Conservation (phyloP, 2,888 invertebrate species). For the Mythimna vitellina region DNA sequence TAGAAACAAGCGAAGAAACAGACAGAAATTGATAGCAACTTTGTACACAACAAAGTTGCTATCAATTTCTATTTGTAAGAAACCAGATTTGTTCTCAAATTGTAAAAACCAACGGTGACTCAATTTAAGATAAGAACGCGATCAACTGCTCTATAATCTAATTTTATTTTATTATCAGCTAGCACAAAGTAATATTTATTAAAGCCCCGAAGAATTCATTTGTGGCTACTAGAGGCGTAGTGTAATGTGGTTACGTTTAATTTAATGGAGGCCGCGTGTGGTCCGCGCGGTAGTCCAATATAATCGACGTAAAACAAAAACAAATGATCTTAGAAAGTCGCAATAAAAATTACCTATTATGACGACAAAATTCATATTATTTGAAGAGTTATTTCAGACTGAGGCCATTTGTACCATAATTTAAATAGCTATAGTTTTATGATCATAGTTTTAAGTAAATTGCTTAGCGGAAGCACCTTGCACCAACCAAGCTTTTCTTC, state of each 20-base stretch:
- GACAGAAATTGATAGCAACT: too few relatives aligned
- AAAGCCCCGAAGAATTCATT: slow-evolving; percentile 80
- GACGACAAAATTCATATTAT: slow-evolving; percentile 74
- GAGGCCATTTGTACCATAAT: slow-evolving; percentile 30
- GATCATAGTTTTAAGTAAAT: slow-evolving; percentile 25
- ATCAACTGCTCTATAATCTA: slow-evolving; percentile 70
- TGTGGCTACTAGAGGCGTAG: slow-evolving; percentile 77
- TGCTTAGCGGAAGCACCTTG: slow-evolving; percentile 26
- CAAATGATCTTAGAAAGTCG: slow-evolving; percentile 80
- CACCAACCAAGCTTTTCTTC: slow-evolving; percentile 61
- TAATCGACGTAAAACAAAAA: slow-evolving; percentile 81
- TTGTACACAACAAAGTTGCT: too few relatives aligned
- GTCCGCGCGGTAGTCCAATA: slow-evolving; percentile 81
- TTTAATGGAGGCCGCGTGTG: slow-evolving; percentile 87
- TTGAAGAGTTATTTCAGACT: slow-evolving; percentile 60
- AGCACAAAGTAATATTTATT: slow-evolving; percentile 79
- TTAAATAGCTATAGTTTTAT: slow-evolving; percentile 10
- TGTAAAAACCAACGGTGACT: slow-evolving; percentile 23
- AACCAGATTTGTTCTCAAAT: background rate
- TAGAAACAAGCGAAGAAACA: too few relatives aligned
- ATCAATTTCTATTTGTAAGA: background rate
- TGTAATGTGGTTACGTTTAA: slow-evolving; percentile 85
- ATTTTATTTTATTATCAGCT: slow-evolving; percentile 74
- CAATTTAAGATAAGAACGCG: slow-evolving; percentile 65
- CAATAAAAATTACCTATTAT: slow-evolving; percentile 72